A percentile compares a stretch with the other conserved stretches of the same genome.
Conservation (phyloP, 1,140 invertebrate genomes). For the Drusus annulatus region DNA sequence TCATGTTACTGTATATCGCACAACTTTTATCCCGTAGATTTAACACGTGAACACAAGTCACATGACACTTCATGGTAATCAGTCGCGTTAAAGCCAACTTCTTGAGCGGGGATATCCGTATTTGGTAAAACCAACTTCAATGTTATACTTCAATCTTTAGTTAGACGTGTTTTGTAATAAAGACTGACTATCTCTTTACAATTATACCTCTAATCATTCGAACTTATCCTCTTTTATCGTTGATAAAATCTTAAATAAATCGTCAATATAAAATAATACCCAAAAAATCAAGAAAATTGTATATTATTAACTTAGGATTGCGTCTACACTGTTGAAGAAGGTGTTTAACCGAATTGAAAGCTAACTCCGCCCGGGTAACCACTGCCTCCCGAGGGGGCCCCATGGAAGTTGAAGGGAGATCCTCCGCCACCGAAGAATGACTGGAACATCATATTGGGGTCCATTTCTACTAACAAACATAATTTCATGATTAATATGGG, state of each 20-base stretch:
- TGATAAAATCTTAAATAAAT: background rate
- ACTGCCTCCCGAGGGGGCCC: conserved; percentile 59
- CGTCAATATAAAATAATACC: background rate
- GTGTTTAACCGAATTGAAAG: conserved; percentile 78
- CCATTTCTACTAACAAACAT: conserved; percentile 73
- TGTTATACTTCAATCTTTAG: background rate
- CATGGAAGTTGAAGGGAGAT: conserved; percentile 36
- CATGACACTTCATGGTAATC: too few species aligned
- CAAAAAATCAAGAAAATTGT: conserved; percentile 25
- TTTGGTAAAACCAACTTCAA: background rate
- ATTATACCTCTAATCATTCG: too few species aligned
- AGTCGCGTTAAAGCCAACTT: too few species aligned
- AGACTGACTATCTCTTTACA: too few species aligned
- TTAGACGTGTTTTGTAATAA: too few species aligned
- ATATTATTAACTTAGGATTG: conserved; percentile 15
- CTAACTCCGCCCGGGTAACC: conserved; percentile 73
- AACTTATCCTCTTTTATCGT: too few species aligned
- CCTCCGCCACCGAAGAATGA: conserved; percentile 78
- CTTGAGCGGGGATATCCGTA: background rate
- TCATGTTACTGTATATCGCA: too few species aligned
- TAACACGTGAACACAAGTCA: too few species aligned
- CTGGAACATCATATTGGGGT: conserved; percentile 85
- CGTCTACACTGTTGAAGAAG: background rate
- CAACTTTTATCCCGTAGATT: too few species aligned
- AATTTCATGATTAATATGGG: too few species aligned